Evolutionary conservation across 2,797 vertebrate genomes (phyloP), one percentile per base, ranked within the genome.

Genomic region (Paguma larvata): DNA sequence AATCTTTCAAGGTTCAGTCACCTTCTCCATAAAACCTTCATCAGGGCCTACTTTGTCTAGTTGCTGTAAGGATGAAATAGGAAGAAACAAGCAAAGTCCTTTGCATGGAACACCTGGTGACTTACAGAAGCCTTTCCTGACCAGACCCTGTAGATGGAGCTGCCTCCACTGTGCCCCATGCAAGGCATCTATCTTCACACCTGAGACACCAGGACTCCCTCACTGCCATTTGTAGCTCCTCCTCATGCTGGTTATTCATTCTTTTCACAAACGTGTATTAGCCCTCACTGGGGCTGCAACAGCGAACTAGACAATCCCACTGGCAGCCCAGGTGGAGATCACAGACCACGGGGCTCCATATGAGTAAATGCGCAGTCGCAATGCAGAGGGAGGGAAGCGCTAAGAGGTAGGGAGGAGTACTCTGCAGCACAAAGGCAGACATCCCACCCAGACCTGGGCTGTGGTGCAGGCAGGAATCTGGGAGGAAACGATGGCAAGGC

Each of bases 241-340:
- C 56, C 56, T 51, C 44, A 0, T 63, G 44, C 68, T 80, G 62
- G 51, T 34, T 56, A 68, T 68, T 82, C 34, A 77, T n/a, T 91
- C 68, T 96, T 88, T 93, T 38, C 75, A 80, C 44, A 92, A 94
- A 70, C 4, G 59, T 56, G 63, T 83, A 93, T 85, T 86, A 34
- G 91, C 87, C n/a, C 77, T 78, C 72, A 5, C 51, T 5, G 15
- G 46, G 59, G 44, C 25, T 89, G 12, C 68, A 46, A 68, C 32
- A 30, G 79, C 13, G 19, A 95, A 77, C 79, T 94, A 86, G 68
- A 93, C 51, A 89, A 46, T 7, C n/a, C 87, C 0, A 3, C 59
- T 53, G 68, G 70, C 68, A 73, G n/a, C 63, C 48, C 30, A 41
- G 23, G 44, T 15, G 65, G 91, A 89, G 89, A 70, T 38, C 78